Percentiles rank a stretch among this genome's conserved stretches.
Evolutionary conservation across 2,888 invertebrate genomes (phyloP).

Genomic region (Caenorhabditis zanzibari): DNA sequence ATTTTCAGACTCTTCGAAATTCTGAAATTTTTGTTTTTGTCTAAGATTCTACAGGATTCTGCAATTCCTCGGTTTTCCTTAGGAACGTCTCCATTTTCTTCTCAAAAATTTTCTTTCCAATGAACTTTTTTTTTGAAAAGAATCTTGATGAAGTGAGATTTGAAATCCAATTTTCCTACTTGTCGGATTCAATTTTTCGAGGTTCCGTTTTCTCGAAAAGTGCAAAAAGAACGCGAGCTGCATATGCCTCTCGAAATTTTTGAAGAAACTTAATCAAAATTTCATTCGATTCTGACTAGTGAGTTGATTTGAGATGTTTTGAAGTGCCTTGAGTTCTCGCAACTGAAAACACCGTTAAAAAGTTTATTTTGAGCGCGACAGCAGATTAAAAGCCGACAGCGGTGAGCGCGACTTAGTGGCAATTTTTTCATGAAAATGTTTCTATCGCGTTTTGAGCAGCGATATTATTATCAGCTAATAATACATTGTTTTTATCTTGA

Average conservation of each 20-base stretch:
- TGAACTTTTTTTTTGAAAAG: slow-evolving; percentile 1
- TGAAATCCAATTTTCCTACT: not conserved
- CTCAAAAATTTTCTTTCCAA: not conserved
- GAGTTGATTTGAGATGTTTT: not conserved
- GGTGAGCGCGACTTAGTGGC: too few species aligned
- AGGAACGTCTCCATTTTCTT: not conserved
- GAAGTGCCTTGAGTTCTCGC: too few species aligned
- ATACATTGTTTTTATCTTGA: too few species aligned
- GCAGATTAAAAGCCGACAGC: too few species aligned
- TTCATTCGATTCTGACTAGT: not conserved
- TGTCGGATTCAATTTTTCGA: slow-evolving; percentile 10
- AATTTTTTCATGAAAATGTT: too few species aligned
- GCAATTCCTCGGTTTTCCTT: not conserved
- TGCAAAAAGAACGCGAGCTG: slow-evolving; percentile 13
- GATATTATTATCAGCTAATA: too few species aligned
- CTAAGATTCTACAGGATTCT: too few species aligned
- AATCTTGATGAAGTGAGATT: slow-evolving; percentile 19
- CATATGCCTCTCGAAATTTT: not conserved
- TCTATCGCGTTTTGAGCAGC: too few species aligned
- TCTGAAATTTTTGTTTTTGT: not conserved
- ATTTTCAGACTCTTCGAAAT: not conserved
- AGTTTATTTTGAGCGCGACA: too few species aligned
- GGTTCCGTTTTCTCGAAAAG: slow-evolving; percentile 4
- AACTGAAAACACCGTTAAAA: too few species aligned
- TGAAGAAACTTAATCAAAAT: not conserved